Evolutionary conservation across 2,113 vertebrate genomes (phyloP).

Genomic region (Tinamus guttatus): DNA sequence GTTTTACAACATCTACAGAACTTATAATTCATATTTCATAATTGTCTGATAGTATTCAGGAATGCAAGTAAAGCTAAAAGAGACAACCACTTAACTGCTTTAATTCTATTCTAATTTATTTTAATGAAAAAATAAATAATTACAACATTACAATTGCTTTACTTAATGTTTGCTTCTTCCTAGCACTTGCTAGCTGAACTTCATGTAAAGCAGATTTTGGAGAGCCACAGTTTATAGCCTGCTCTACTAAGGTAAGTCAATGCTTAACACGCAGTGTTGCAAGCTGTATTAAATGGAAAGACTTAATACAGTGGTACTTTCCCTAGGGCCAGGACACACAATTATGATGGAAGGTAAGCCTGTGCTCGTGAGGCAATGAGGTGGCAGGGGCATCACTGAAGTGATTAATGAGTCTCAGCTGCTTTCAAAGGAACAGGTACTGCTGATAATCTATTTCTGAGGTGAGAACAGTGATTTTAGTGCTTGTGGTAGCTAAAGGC

Average conservation of each 20-base stretch:
- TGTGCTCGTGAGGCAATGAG: neutral
- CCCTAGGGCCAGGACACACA: neutral
- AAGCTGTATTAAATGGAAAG: neutral
- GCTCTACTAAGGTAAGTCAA: neutral
- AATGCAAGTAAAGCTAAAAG: neutral
- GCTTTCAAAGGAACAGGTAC: neutral
- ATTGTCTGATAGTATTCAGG: rapidly evolving
- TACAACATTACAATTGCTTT: too few relatives aligned
- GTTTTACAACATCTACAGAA: rapidly evolving
- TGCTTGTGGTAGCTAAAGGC: neutral
- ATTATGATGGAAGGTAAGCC: neutral
- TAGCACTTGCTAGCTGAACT: rapidly evolving
- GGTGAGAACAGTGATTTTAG: neutral
- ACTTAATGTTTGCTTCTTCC: rapidly evolving
- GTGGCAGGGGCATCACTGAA: neutral
- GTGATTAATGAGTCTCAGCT: neutral
- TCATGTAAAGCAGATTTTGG: rapidly evolving
- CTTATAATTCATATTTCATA: rapidly evolving
- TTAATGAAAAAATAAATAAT: too few relatives aligned
- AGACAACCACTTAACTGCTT: neutral
- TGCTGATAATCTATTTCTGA: neutral
- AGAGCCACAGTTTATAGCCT: neutral
- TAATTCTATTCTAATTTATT: too few relatives aligned
- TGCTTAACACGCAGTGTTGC: neutral
- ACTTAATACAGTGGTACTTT: neutral